Evolutionary conservation across 2,888 invertebrate species (phyloP), one percentile per base, ranked within the genome.

Genomic region (Perithous albicinctus): DNA sequence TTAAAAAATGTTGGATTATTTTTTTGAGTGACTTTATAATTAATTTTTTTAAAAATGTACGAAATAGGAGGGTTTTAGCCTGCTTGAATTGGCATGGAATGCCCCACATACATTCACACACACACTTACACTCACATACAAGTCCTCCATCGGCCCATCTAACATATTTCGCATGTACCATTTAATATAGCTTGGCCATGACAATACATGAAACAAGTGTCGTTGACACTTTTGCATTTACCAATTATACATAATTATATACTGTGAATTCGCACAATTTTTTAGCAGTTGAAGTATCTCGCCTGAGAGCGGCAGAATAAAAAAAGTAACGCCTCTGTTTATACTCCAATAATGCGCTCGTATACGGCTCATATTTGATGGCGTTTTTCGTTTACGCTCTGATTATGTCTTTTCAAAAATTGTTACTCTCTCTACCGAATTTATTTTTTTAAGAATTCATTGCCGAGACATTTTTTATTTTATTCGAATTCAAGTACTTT

Each of bases 131-230:
- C 15, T 69, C 51, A 56, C 20, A 61, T 35, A 51, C n/a, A 69
- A 59, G 59, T 59, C 74, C 41, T 56, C 43, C 32, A 76, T 67
- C 75, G 38, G 23, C 63, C 63, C 43, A 15, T 67, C 6, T 32
- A 56, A 26, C 29, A 41, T n/a, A 54, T 75, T 76, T 61, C 67
- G 66, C 76, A 79, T 82, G 20, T 75, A 70, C 70, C 75, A 63
- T 81, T 69, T 70, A 75, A 64, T 29, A 70, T 69, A 76, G 79
- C 82, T 82, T 82, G 75, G 82, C 82, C 72, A 82, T 79, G 82
- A 82, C 82, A 82, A 82, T 82, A 82, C 82, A 72, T 76, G 3
- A 59, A 82, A 54, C 46, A 75, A 79, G 79, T 73, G 82, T 82
- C 76, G 18, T 61, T 48, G 79, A 76, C 73, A 70, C 72, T 79